Conservation (phyloP, 2,888 invertebrate species). For the Coleophora deauratella region DNA sequence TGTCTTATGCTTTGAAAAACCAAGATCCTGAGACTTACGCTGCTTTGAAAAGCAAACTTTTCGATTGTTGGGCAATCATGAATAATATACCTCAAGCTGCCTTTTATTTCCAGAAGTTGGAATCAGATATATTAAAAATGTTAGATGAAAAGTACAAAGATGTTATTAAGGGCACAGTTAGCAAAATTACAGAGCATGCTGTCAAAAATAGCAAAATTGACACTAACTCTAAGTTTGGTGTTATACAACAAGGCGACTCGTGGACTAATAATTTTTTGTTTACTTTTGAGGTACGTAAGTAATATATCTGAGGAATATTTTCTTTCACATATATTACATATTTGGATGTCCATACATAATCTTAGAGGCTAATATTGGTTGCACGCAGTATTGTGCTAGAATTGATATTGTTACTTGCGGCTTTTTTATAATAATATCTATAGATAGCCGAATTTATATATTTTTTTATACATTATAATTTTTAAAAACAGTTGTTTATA, state of each 20-base stretch:
- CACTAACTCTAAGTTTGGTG: slow-evolving; percentile 14
- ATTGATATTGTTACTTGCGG: no score
- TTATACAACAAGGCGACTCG: slow-evolving; percentile 24
- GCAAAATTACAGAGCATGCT: background rate
- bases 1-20: slow-evolving; percentile 28
- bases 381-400: no score
- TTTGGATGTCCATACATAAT: no score
- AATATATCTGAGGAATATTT: background rate
- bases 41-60: slow-evolving; percentile 13
- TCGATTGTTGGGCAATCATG: slow-evolving; percentile 11
- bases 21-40: slow-evolving; percentile 22
- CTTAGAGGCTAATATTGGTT: no score
- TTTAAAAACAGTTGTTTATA: no score
- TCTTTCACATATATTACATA: no score
- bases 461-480: no score
- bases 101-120: slow-evolving; percentile 4
- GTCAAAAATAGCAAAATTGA: slow-evolving; percentile 5
- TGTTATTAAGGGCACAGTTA: background rate
- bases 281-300: slow-evolving; percentile 15
- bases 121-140: slow-evolving; percentile 2
- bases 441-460: no score
- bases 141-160: slow-evolving; percentile 1
- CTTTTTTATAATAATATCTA: no score
- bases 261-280: slow-evolving; percentile 26
- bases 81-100: background rate